These are phyloP conservation scores for Amazonetta brasiliensis DNA, from an alignment of 2,797 vertebrate genomes.

Conservation along the genomic window DNA sequence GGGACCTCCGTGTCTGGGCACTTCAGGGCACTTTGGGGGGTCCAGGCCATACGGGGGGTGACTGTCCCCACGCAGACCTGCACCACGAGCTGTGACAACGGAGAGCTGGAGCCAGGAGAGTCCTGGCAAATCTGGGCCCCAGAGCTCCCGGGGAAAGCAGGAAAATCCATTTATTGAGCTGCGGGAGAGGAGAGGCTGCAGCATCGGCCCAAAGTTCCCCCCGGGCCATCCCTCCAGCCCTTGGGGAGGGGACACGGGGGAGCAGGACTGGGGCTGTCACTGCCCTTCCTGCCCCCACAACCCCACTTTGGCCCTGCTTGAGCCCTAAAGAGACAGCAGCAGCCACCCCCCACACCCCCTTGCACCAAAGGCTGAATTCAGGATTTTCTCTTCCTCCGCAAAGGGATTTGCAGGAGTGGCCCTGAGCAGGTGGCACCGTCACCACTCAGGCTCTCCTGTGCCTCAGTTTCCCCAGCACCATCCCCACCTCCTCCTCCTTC, in stretches of 20 bases:
- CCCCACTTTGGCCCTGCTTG: neutral
- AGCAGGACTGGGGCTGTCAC: too few relatives aligned
- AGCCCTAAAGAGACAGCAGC: neutral
- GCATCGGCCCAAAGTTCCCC: too few relatives aligned
- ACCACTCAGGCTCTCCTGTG: neutral
- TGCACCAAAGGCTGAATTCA: slow-evolving; percentile 83
- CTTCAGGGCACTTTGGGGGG: neutral
- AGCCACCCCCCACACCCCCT: neutral
- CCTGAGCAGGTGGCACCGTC: neutral
- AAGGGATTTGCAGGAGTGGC: neutral
- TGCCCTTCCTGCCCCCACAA: too few relatives aligned
- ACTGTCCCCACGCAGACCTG: neutral
- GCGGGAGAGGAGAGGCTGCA: neutral
- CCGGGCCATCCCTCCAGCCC: neutral
- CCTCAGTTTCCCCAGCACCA: neutral
- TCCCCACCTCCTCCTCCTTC: neutral
- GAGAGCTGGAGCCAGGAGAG: too few relatives aligned
- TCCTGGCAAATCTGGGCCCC: neutral
- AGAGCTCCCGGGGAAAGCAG: too few relatives aligned
- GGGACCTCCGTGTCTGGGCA: neutral
- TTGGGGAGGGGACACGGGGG: too few relatives aligned
- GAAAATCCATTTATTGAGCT: neutral
- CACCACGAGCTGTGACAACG: neutral
- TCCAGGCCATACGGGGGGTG: too few relatives aligned
- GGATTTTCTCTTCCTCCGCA: slow-evolving; percentile 3